Percentiles rank a stretch among this genome's conserved stretches.
Evolutionary conservation across 2,888 invertebrate genomes (phyloP).

Genomic region (Ennomos erosarius): DNA sequence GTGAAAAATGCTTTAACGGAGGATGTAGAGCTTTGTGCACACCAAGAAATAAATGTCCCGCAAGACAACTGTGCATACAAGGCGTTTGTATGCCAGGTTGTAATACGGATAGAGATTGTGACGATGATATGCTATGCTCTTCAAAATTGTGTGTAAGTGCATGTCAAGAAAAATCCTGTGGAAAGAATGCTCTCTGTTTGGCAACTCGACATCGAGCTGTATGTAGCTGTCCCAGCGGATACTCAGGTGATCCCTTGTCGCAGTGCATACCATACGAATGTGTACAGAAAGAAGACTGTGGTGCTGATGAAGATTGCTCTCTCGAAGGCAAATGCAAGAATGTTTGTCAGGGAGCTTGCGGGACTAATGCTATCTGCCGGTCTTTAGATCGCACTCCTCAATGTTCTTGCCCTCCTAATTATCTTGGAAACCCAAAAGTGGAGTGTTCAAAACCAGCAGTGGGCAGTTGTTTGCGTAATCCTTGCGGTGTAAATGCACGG

Average conservation of each 20-base stretch:
- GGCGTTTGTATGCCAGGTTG: conserved; percentile 93
- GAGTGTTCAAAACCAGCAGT: conserved; percentile 89
- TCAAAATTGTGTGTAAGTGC: conserved; percentile 88
- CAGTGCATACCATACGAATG: conserved; percentile 93
- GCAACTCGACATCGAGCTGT: conserved; percentile 92
- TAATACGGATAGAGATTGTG: conserved; percentile 91
- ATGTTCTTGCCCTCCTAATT: conserved; percentile 93
- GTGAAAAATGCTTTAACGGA: conserved; percentile 90
- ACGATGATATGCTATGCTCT: conserved; percentile 90
- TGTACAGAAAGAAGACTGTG: conserved; percentile 90
- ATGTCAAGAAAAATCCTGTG: conserved; percentile 90
- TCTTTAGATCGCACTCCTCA: conserved; percentile 91
- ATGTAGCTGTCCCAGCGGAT: conserved; percentile 95
- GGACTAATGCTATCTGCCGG: conserved; percentile 93
- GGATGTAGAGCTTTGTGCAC: conserved; percentile 91
- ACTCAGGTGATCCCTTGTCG: conserved; percentile 91
- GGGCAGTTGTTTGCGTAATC: conserved; percentile 91
- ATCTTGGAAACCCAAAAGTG: conserved; percentile 91
- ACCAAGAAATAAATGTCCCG: conserved; percentile 87
- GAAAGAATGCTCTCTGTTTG: conserved; percentile 91
- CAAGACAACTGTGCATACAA: conserved; percentile 91
- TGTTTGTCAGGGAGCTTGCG: conserved; percentile 93
- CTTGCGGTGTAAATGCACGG: conserved; percentile 93
- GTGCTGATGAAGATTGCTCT: conserved; percentile 90
- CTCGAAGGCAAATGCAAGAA: conserved; percentile 90